Evolutionary conservation across 2,888 invertebrate genomes (phyloP).

Genomic region (Aphodius granarius): DNA sequence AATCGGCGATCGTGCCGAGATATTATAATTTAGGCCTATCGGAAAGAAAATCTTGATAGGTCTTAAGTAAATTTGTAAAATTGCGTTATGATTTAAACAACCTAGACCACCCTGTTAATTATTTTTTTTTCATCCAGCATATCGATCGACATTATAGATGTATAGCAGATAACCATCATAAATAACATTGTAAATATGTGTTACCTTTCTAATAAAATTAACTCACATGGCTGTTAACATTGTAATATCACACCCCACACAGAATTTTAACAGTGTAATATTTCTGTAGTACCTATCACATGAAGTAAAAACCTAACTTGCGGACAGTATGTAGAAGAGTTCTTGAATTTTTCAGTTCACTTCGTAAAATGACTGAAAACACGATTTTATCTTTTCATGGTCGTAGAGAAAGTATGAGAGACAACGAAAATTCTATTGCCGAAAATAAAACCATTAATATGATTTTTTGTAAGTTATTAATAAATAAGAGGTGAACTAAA

Average conservation of each 20-base stretch:
- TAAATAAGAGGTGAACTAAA: background rate
- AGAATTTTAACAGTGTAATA: slow-evolving; percentile 22
- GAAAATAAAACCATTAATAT: background rate
- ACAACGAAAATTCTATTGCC: background rate
- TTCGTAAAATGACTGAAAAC: background rate
- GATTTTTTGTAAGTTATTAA: background rate
- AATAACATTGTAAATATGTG: slow-evolving; percentile 16
- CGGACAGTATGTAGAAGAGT: background rate
- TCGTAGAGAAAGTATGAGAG: background rate
- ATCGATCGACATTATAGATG: slow-evolving; percentile 10
- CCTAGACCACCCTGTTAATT: background rate
- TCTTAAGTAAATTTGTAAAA: background rate
- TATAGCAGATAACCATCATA: slow-evolving; percentile 1
- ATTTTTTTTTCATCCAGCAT: background rate
- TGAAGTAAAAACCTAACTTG: background rate
- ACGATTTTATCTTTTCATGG: background rate
- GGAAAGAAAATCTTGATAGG: background rate
- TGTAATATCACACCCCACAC: slow-evolving; percentile 31
- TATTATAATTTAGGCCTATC: background rate
- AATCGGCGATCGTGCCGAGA: background rate
- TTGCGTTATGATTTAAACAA: background rate
- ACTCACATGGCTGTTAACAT: slow-evolving; percentile 35
- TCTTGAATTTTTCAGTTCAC: slow-evolving; percentile 8
- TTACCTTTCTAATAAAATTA: slow-evolving; percentile 12
- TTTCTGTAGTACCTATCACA: background rate